Base-by-base conservation (phyloP, 2,113 vertebrate genomes). In the Eublepharis macularius region DNA sequence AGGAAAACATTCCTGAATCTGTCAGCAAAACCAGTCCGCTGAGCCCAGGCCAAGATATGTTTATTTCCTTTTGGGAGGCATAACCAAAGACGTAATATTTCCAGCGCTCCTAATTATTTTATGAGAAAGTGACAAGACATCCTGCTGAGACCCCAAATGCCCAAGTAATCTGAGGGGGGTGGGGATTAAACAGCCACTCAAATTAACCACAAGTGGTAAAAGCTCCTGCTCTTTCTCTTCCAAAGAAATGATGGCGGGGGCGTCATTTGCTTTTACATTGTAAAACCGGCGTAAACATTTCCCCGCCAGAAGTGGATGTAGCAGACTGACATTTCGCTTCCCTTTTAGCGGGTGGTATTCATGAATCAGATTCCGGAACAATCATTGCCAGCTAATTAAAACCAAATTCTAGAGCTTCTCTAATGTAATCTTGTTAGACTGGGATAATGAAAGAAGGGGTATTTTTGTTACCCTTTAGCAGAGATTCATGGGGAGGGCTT, bases 291-390 rank as follows among this genome's bases (percentile, higher is more conserved):
- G 36, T 19, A 89, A 87, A 79, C 7, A 74, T n/a, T 34, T 47
- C 24, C 54, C 70, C 29, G 65, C 36, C 83, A 7, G 10, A 47
- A 80, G 24, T 77, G 60, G 68, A 24, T 2, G 43, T 2, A 83
- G 21, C 10, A 84, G 89, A 29, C 45, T 63, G 60, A 63, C 47
- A 19, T 70, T 60, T 47, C 7, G 1, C 4, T 84, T 86, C 60
- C 41, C 60, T 6, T 39, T 83, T 84, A 81, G 63, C 49, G 29
- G 60, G 36, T 60, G 19, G 49, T 54, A 74, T 88, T 79, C 43
- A 75, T 41, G 74, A 86, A 70, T 70, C 11, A 57, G 39, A 34
- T 17, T 91, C 49, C 80, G 66, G 85, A 92, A 24, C 39, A 88
- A 90, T 90, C 19, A 1, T 2, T 39, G 66, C 16, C 86, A 36